These are phyloP conservation scores for Lindbergichthys nudifrons DNA, from an alignment of 2,797 vertebrate species.

Conservation along the genomic window DNA sequence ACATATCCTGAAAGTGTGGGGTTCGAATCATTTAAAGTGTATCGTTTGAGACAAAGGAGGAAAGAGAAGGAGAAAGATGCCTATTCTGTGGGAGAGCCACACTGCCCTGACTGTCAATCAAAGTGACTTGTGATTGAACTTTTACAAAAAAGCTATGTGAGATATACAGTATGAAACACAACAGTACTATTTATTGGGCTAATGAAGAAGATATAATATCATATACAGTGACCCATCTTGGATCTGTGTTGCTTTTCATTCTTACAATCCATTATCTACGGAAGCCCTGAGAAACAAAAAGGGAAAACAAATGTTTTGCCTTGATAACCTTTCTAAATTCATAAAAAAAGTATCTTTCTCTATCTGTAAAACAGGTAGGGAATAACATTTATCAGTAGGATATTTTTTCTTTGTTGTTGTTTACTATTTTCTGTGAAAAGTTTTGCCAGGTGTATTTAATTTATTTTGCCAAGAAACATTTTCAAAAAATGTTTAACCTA, in stretches of 20 bases:
- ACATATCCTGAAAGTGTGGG: constrained; percentile 6
- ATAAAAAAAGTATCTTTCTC: too few relatives aligned
- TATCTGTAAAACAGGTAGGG: too few relatives aligned
- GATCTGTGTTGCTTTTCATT: constrained; percentile 61
- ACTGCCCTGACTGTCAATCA: constrained; percentile 19
- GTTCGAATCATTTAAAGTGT: constrained; percentile 4
- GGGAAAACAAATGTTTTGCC: too few relatives aligned
- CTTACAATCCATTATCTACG: constrained; percentile 27
- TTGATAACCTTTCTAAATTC: too few relatives aligned
- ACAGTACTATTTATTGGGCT: constrained; percentile 27
- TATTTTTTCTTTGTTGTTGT: too few relatives aligned
- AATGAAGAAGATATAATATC: constrained; percentile 40
- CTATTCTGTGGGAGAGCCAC: constrained; percentile 29
- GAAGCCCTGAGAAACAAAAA: too few relatives aligned
- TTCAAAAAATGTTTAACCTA: too few relatives aligned
- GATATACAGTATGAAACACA: constrained; percentile 34
- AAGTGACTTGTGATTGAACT: constrained; percentile 27
- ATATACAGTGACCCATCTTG: constrained; percentile 44
- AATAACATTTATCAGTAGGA: too few relatives aligned
- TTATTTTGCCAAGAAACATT: too few relatives aligned
- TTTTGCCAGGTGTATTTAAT: too few relatives aligned
- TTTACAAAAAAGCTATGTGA: constrained; percentile 32
- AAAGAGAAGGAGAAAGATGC: constrained; percentile 20
- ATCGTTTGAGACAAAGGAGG: constrained; percentile 5
- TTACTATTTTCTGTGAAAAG: too few relatives aligned